Conservation (phyloP, 2,888 invertebrate genomes). For the Microplitis manilae region DNA sequence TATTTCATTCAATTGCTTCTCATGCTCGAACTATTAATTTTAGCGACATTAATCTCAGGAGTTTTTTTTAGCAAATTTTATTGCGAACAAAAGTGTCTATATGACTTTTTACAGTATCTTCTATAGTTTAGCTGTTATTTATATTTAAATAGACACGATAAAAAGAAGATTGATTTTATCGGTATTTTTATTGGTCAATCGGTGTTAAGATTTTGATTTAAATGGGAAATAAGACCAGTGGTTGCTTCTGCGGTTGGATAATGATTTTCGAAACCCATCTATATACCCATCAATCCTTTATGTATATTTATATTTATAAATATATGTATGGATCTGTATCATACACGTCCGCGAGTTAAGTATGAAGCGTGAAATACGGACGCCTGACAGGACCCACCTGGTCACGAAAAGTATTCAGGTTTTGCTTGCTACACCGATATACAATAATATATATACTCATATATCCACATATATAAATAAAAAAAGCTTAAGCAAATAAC, state of each 20-base stretch:
- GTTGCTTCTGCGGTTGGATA: constrained; percentile 22
- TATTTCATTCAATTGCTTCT: neutral
- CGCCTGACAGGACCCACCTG: constrained; percentile 57
- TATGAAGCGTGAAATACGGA: constrained; percentile 30
- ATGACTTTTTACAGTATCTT: neutral
- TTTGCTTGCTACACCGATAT: constrained; percentile 27
- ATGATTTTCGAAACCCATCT: constrained; percentile 14
- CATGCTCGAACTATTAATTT: neutral
- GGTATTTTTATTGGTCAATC: neutral
- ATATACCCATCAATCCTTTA: neutral
- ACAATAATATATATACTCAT: constrained; percentile 18
- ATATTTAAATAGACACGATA: neutral
- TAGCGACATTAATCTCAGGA: neutral
- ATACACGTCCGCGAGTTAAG: neutral
- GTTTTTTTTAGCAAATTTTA: neutral
- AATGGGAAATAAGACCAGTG: constrained; percentile 11
- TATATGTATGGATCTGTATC: neutral
- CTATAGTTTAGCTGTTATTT: neutral
- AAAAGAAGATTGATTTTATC: neutral
- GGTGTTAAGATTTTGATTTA: neutral
- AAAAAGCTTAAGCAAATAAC: constrained; percentile 52
- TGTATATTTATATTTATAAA: constrained; percentile 1
- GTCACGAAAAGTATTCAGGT: constrained; percentile 45
- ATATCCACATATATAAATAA: neutral
- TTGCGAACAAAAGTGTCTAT: neutral